Evolutionary conservation across 2,797 vertebrate genomes (phyloP), one percentile per base, ranked within the genome.

Genomic region (Anisognathus igniventris): DNA sequence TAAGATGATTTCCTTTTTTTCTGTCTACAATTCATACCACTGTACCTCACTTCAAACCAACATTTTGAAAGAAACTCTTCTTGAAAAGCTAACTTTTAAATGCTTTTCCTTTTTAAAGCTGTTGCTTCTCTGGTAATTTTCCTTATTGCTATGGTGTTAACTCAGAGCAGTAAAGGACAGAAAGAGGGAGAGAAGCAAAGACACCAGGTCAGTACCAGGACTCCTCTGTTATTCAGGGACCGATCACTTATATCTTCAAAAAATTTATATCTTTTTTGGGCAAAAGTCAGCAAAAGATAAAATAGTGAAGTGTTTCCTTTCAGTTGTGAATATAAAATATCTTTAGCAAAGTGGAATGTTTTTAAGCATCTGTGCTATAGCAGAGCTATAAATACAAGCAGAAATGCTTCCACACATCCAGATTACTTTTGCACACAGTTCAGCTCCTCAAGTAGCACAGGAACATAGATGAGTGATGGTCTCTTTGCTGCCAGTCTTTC

Each of bases 381-480:
- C 35, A 89, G 71, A 82, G 30, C 21, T 71, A 23, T 50, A 92
- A 54, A 76, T 19, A 61, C 7, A 79, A 70, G 25, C 28, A 89
- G 56, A 82, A 86, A 76, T 2, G 0, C 7, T 66, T 70, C 56
- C 40, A 61, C 10, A 39, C 2, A 28, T 56, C 45, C 40, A 76
- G 40, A 47, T 79, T 28, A 14, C 21, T 94, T 78, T 79, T 91
- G 44, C 23, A 11, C 12, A 30, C 16, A 35, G 47, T 73, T 82
- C 68, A 58, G 17, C 21, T 85, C 37, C 71, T 48, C 13, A 40
- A 65, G 30, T 11, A 31, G 10, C 40, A 33, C 37, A 30, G 51
- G 48, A 70, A 35, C 22, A 47, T 0, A 56, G 9, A 33, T 1
- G 14, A 53, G 44, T 9, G 45, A 57, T 0, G 0, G 10, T 31